Evolutionary conservation across 2,797 vertebrate species (phyloP).

Genomic region (Tauraco hartlaubi): DNA sequence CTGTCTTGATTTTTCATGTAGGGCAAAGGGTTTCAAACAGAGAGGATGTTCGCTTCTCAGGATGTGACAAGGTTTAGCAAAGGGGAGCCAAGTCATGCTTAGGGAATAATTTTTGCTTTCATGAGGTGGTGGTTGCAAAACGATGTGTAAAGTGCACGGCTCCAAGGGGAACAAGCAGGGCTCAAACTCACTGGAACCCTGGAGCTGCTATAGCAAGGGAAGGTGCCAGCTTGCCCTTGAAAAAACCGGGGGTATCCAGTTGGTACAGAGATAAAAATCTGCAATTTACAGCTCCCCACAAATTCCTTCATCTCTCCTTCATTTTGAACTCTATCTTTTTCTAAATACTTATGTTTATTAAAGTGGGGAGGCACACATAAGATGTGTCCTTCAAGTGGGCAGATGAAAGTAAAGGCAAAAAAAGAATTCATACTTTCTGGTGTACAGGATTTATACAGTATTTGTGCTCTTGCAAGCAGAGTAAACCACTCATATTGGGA

Average conservation of each 20-base stretch:
- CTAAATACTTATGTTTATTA: background rate
- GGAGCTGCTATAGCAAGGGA: background rate
- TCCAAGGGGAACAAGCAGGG: background rate
- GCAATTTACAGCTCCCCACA: background rate
- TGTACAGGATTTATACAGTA: background rate
- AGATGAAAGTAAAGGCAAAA: conserved; percentile 12
- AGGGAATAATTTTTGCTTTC: background rate
- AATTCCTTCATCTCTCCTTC: background rate
- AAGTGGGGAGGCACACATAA: background rate
- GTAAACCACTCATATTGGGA: background rate
- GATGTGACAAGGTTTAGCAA: background rate
- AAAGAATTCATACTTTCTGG: background rate
- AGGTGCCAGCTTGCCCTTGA: background rate
- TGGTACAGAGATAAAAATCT: background rate
- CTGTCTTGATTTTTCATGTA: background rate
- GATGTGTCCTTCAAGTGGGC: background rate
- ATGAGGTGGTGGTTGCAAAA: background rate
- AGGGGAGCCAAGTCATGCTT: background rate
- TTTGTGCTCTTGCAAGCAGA: background rate
- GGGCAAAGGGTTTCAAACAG: background rate
- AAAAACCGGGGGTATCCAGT: background rate
- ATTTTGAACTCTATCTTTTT: background rate
- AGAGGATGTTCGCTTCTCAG: background rate
- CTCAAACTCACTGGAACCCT: background rate
- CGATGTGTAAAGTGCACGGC: rapidly evolving